Evolutionary conservation across 2,797 vertebrate species (phyloP), one percentile per base, ranked within the genome.

Genomic region (Lacerta bilineata): DNA sequence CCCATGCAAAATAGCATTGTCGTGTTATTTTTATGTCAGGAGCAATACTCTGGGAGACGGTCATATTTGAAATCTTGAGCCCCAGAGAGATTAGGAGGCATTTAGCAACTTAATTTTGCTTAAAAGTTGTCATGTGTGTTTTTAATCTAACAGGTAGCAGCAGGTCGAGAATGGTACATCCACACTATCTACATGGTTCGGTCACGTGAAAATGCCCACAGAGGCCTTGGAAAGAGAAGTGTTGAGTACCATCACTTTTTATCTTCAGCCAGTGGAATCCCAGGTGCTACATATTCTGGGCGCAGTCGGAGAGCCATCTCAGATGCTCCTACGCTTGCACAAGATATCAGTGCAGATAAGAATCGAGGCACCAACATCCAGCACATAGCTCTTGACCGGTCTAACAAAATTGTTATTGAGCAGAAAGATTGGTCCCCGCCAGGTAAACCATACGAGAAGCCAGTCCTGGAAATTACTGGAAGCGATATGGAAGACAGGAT

Each of bases 301-400:
- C 0, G 2, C 69, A 89, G 25, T 81, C 93, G 1, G 83, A 95
- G 87, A 88, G 93, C 96, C 0, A 84, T 78, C 39, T 41, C 92
- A 0, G 80, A 93, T 0, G 0, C 25, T 4, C 66, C 2, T 0
- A 33, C 68, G 33, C 20, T 92, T 13, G 76, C 84, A 74, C 93
- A 96, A 90, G 97, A 97, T 75, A 97, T 95, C 0, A 96, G 96
- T 4, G 75, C 92, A 0, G 97, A 97, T 33, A 97, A 97, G 86
- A 98, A 95, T 83, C 96, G 96, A 3, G 98, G 97, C 77, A 98
- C 97, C 17, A 97, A 98, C 93, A 96, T 97, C 91, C 97, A 98
- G 93, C 97, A 97, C 81, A 1, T 90, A 85, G 92, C 96, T 15
- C 95, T 97, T 75, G 97, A 97, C 86, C 90, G 90, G 17, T 90